Percentiles rank a stretch among this genome's conserved stretches.
Evolutionary conservation across 1,140 invertebrate species (phyloP).

Genomic region (Drosophila orosa): DNA sequence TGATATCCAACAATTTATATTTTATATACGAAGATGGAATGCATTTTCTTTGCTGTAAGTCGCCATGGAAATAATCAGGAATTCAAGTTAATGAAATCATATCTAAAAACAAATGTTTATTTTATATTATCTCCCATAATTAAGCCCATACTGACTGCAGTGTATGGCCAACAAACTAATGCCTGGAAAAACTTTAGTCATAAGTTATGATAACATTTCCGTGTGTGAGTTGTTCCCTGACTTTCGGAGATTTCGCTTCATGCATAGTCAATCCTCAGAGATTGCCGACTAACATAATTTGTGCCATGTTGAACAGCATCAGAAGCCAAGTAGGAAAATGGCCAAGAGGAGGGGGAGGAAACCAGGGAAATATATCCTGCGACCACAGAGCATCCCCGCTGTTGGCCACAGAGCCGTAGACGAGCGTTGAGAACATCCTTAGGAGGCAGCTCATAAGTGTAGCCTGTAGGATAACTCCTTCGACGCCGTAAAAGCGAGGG

Average conservation of each 20-base stretch:
- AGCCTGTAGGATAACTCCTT: constrained; percentile 63
- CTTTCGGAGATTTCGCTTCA: constrained; percentile 30
- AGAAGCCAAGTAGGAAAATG: constrained; percentile 13
- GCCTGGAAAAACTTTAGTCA: constrained; percentile 68
- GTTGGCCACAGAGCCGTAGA: constrained; percentile 40
- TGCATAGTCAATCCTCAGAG: constrained; percentile 72
- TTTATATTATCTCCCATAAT: background rate
- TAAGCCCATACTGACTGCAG: constrained; percentile 23
- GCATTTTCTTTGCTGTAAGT: background rate
- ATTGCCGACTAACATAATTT: constrained; percentile 79
- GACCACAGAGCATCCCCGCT: constrained; percentile 21
- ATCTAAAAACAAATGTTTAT: background rate
- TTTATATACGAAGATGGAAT: too few species aligned
- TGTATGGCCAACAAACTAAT: constrained; percentile 42
- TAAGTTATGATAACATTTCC: constrained; percentile 80
- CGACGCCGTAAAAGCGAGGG: constrained; percentile 9
- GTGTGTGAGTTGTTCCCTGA: constrained; percentile 34
- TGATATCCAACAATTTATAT: too few species aligned
- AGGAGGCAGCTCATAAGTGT: constrained; percentile 36
- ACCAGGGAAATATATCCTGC: constrained; percentile 8
- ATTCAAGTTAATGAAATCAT: too few species aligned
- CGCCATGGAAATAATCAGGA: background rate
- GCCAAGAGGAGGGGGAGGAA: background rate
- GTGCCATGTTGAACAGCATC: constrained; percentile 67
- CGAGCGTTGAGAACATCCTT: constrained; percentile 10